Conservation (phyloP, 2,797 vertebrate genomes). For the Squalus acanthias region DNA sequence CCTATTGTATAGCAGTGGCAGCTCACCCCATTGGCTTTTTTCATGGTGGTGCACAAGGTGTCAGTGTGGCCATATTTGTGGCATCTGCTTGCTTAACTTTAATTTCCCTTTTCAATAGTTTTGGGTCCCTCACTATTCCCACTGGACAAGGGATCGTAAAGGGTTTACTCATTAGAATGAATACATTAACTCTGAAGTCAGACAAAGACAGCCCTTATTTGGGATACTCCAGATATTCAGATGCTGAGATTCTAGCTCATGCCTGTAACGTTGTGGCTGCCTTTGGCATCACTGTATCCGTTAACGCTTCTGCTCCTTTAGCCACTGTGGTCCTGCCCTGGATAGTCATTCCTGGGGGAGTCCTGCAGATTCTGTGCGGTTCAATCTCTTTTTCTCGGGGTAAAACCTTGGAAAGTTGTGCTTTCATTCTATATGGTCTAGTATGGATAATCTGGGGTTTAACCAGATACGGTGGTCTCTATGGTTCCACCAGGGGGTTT, state of each 20-base stretch:
- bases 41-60: constrained; percentile 65
- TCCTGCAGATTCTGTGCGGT: constrained; percentile 67
- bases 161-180: constrained; percentile 51
- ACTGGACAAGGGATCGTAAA: constrained; percentile 57
- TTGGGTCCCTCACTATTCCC: constrained; percentile 51
- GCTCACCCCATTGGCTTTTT: constrained; percentile 64
- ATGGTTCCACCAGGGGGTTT: constrained; percentile 61
- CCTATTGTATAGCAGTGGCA: constrained; percentile 70
- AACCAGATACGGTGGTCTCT: constrained; percentile 65
- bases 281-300: constrained; percentile 65
- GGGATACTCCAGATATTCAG: constrained; percentile 76
- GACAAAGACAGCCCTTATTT: constrained; percentile 64
- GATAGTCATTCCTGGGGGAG: constrained; percentile 70
- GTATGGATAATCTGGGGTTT: constrained; percentile 81
- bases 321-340: constrained; percentile 67
- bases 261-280: constrained; percentile 71
- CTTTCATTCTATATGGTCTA: constrained; percentile 71
- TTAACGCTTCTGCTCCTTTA: constrained; percentile 53
- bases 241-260: constrained; percentile 69
- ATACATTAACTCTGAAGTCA: constrained; percentile 55
- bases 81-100: constrained; percentile 60
- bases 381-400: constrained; percentile 73
- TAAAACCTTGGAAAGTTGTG: constrained; percentile 80
- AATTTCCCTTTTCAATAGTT: constrained; percentile 61
- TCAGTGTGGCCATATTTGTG: constrained; percentile 71